These are phyloP conservation scores for Drosophila repletoides DNA, from an alignment of 1,140 invertebrate genomes.

Conservation along the genomic window DNA sequence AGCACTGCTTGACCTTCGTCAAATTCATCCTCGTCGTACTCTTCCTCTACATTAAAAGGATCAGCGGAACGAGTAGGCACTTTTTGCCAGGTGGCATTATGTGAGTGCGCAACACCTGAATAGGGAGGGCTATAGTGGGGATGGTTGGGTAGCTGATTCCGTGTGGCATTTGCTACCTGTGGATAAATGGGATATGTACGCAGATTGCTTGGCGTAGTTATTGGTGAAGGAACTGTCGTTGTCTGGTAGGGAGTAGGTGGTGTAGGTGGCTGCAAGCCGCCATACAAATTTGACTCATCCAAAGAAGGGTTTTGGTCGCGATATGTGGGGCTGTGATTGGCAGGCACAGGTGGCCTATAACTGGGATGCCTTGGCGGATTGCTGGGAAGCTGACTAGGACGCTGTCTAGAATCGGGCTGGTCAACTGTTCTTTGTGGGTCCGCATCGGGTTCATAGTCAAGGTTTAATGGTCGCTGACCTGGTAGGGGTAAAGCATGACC, in stretches of 20 bases:
- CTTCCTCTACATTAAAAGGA: constrained; percentile 24
- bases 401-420: constrained; percentile 4
- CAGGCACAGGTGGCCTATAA: neutral
- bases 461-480: constrained; percentile 47
- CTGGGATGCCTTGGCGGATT: neutral
- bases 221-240: neutral
- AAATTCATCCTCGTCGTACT: constrained; percentile 43
- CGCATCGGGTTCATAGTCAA: constrained; percentile 25
- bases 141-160: constrained; percentile 15
- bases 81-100: constrained; percentile 60
- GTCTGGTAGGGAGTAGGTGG: neutral
- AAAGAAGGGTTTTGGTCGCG: neutral
- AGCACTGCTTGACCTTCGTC: neutral
- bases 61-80: constrained; percentile 22
- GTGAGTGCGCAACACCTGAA: constrained; percentile 68
- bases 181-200: constrained; percentile 59
- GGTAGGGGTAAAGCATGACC: neutral
- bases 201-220: constrained; percentile 18
- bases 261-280: constrained; percentile 38
- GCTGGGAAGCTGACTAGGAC: neutral
- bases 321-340: constrained; percentile 25
- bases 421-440: constrained; percentile 29
- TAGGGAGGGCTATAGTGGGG: constrained; percentile 76
- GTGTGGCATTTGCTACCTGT: constrained; percentile 22
- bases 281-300: constrained; percentile 58